These are phyloP conservation scores for Vollenhovia emeryi DNA, from an alignment of 1,140 invertebrate genomes.

Conservation along the genomic window DNA sequence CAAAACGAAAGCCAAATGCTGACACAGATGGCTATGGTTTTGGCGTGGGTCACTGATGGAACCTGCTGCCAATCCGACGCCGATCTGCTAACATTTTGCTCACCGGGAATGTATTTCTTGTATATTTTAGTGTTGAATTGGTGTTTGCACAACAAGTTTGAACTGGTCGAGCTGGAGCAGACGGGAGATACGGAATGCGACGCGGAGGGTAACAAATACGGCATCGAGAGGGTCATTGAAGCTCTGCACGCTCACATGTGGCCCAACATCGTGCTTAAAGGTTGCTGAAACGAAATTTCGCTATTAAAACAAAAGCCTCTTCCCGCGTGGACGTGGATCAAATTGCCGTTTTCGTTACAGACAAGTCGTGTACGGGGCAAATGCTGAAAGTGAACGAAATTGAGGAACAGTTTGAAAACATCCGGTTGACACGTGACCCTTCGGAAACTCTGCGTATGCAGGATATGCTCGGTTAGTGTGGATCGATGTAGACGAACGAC, in stretches of 20 bases:
- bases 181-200: slow-evolving; percentile 84
- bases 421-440: slow-evolving; percentile 74
- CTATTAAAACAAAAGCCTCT: background rate
- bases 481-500: background rate
- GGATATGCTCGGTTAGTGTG: slow-evolving; percentile 77
- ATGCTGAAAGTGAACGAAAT: slow-evolving; percentile 75
- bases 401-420: slow-evolving; percentile 79
- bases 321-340: background rate
- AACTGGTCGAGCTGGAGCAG: slow-evolving; percentile 90
- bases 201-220: slow-evolving; percentile 88
- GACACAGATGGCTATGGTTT: too few relatives aligned
- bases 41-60: too few relatives aligned
- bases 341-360: slow-evolving; percentile 58
- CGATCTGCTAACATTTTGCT: too few relatives aligned
- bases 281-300: slow-evolving; percentile 73
- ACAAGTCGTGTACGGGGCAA: slow-evolving; percentile 52
- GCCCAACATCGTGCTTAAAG: slow-evolving; percentile 91
- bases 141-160: slow-evolving; percentile 89
- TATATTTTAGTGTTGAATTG: slow-evolving; percentile 86
- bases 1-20: too few relatives aligned
- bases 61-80: too few relatives aligned
- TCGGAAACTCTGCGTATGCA: slow-evolving; percentile 77
- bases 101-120: too few relatives aligned
- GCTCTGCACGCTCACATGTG: slow-evolving; percentile 92
- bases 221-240: slow-evolving; percentile 90